Evolutionary conservation across 1,140 invertebrate genomes (phyloP).

Genomic region (Uloborus diversus): DNA sequence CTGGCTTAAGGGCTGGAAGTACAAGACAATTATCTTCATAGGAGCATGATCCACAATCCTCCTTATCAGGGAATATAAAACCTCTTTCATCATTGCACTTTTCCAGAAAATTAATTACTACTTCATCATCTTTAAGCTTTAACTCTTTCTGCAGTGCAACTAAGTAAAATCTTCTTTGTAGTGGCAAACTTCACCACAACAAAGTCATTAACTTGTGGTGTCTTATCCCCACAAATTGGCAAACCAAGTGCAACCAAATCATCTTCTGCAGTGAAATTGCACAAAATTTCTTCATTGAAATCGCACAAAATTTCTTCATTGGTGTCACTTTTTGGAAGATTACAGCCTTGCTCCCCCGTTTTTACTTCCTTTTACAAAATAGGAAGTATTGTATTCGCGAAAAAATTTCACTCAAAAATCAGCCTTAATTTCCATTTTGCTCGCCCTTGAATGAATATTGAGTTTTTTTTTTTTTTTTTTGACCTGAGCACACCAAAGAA

Average conservation of each 20-base stretch:
- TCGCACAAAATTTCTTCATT: too few species aligned
- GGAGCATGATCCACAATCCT: slow-evolving; percentile 12
- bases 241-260: slow-evolving; percentile 15
- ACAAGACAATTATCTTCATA: slow-evolving; percentile 15
- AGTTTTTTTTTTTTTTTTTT: too few species aligned
- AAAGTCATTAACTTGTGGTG: slow-evolving; percentile 23
- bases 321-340: slow-evolving; percentile 8
- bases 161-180: slow-evolving; percentile 20
- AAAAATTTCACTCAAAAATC: too few species aligned
- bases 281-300: too few species aligned
- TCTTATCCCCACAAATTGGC: slow-evolving; percentile 13
- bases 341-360: slow-evolving; percentile 1
- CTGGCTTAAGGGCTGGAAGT: not conserved
- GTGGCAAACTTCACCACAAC: slow-evolving; percentile 9
- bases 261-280: slow-evolving; percentile 12
- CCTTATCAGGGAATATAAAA: slow-evolving; percentile 21
- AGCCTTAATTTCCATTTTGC: too few species aligned
- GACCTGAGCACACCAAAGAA: too few species aligned
- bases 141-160: too few species aligned
- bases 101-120: not conserved
- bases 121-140: too few species aligned
- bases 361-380: too few species aligned
- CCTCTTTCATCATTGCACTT: not conserved
- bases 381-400: too few species aligned
- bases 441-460: too few species aligned